Base-by-base conservation (phyloP, 2,888 invertebrate genomes). In the Odontothrips loti region DNA sequence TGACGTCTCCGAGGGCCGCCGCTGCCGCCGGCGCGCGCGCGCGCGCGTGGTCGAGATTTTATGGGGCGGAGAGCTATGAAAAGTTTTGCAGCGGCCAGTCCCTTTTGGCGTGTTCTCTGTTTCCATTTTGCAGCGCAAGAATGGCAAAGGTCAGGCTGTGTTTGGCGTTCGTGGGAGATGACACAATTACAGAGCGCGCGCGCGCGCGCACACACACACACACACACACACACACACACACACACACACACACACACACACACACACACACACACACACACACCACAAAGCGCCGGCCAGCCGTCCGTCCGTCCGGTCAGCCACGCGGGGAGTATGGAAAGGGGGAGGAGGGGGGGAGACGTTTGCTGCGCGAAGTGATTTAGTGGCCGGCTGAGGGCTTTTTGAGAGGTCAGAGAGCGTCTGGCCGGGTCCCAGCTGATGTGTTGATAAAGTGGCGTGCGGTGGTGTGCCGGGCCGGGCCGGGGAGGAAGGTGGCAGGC, bases 91-190 rank as follows among this genome's bases (percentile, higher is more conserved):
- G 58, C 58, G 1, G 15, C 17, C 15, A 15, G 17, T 6, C 20
- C 20, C 1, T 17, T 58, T 17, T 1, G 58, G 58, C 1, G 58
- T 58, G 58, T 58, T 9, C 34, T 58, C 20, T 58, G 58, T 58
- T 58, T 58, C 58, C 58, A 20, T 58, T 58, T 58, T 58, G 58
- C 17, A 58, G 58, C 58, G 12, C 68, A 75, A 51, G 12, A 75
- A 75, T 75, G 68, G 68, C 4, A 27, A 27, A 75, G 68, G 68
- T 75, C 68, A 75, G 68, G 23, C n/a, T 75, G 68, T 75, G 68
- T 75, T 27, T 75, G 68, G 68, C 68, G 23, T 75, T 75, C 68
- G 68, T 68, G 68, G 68, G 68, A 75, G 68, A 75, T 75, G 68
- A 75, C 68, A 75, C 68, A 75, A 75, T 75, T 75, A 75, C 68